Conservation (phyloP, 2,113 vertebrate genomes). For the Synodontis membranacea region DNA sequence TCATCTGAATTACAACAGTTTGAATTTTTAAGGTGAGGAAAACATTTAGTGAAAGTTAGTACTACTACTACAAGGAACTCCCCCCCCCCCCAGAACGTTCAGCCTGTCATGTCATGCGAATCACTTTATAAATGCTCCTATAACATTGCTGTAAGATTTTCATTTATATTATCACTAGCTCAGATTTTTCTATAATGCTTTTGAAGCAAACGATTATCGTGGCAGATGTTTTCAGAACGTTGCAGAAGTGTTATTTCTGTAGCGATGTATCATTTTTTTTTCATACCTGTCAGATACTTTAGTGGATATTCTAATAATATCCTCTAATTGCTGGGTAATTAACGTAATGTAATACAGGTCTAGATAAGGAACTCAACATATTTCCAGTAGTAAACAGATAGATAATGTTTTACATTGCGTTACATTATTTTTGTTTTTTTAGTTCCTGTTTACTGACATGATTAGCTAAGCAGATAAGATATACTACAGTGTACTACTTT, state of each 20-base stretch:
- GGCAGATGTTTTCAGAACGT: neutral
- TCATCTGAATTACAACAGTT: neutral
- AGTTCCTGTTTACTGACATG: neutral
- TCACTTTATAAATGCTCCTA: neutral
- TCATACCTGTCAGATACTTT: neutral
- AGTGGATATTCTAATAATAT: neutral
- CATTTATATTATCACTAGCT: too few relatives aligned
- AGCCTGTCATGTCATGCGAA: neutral
- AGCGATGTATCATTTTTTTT: neutral
- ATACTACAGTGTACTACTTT: too few relatives aligned
- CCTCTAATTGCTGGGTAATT: neutral
- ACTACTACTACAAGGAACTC: too few relatives aligned
- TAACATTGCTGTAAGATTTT: neutral
- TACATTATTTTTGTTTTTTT: too few relatives aligned
- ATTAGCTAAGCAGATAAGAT: neutral
- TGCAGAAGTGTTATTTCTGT: neutral
- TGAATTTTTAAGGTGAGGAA: neutral
- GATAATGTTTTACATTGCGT: neutral
- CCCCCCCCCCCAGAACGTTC: too few relatives aligned
- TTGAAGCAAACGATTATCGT: neutral
- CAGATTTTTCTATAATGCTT: neutral
- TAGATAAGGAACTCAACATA: neutral
- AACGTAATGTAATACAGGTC: neutral
- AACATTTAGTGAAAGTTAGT: neutral
- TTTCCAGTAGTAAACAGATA: neutral